phyloP scores from a whole-genome alignment of 2,113 vertebrate species.

The Fregata magnificens region DNA sequence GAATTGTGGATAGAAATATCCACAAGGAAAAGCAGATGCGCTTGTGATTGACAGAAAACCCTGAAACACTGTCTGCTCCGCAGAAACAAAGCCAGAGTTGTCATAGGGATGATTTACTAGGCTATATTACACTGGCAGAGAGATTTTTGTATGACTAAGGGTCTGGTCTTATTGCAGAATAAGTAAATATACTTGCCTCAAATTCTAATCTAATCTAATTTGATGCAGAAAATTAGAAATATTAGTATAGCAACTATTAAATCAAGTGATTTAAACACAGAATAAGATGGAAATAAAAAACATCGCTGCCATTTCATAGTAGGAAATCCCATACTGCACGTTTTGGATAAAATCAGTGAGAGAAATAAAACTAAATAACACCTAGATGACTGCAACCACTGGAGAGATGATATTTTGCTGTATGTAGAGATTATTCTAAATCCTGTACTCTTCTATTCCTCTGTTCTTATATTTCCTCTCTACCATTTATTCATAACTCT shows the following conservation, averaged over 20 bases:
- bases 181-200: not conserved
- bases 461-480: not conserved
- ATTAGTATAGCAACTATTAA: not conserved
- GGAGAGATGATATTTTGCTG: not conserved
- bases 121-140: not conserved
- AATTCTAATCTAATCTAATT: not conserved
- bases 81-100: slow-evolving; percentile 43
- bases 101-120: slow-evolving; percentile 31
- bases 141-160: not conserved
- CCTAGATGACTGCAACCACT: not conserved
- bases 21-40: slow-evolving; percentile 40
- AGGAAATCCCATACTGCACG: not conserved
- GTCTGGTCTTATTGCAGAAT: not conserved
- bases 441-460: not conserved
- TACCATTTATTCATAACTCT: not conserved
- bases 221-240: slow-evolving; percentile 2
- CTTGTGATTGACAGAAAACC: slow-evolving; percentile 9
- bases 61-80: not conserved
- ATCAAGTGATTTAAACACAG: not conserved
- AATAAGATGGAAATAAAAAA: not conserved
- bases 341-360: not conserved
- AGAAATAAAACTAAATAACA: not conserved
- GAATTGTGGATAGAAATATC: not conserved
- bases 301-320: not conserved
- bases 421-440: not conserved